Percentiles rank a stretch among this genome's conserved stretches.
phyloP scores from a whole-genome alignment of 2,797 vertebrate species.

The Trachurus trachurus region DNA sequence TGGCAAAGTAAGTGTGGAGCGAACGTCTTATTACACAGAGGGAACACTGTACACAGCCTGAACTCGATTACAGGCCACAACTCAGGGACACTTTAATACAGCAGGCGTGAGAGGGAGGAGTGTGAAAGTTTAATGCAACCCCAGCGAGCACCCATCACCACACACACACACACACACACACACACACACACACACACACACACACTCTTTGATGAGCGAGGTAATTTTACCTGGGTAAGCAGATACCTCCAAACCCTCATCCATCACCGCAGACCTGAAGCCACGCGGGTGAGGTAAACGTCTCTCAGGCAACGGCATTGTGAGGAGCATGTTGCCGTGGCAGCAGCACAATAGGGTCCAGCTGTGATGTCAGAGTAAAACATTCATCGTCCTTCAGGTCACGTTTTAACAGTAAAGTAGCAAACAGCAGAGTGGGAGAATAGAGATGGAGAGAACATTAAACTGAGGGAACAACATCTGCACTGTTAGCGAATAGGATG shows the following conservation, averaged over 20 bases:
- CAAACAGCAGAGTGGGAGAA: not conserved
- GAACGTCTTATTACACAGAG: conserved; percentile 70
- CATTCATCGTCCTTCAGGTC: conserved; percentile 4
- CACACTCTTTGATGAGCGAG: conserved; percentile 51
- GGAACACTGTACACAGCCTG: conserved; percentile 53
- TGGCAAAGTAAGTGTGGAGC: conserved; percentile 58
- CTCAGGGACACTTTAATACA: conserved; percentile 55
- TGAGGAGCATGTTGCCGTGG: conserved; percentile 35
- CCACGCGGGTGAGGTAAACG: conserved; percentile 50
- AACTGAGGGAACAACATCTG: not conserved
- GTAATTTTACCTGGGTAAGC: conserved; percentile 80
- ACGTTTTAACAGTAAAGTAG: not conserved
- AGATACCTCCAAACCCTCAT: conserved; percentile 68
- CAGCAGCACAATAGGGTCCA: conserved; percentile 42
- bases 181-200: conserved; percentile 25
- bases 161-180: conserved; percentile 27
- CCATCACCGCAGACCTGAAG: conserved; percentile 54
- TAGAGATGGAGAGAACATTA: not conserved
- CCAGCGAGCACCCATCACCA: conserved; percentile 16
- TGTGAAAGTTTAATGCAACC: conserved; percentile 79
- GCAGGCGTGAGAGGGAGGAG: conserved; percentile 43
- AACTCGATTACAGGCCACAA: conserved; percentile 72
- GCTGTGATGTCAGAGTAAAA: conserved; percentile 17
- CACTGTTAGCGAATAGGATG: not conserved
- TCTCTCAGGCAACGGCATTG: conserved; percentile 65